Percentiles rank a stretch among this genome's conserved stretches.
These are phyloP conservation scores for Diaprepes abbreviatus DNA, from an alignment of 2,888 invertebrate species.

Conservation along the genomic window DNA sequence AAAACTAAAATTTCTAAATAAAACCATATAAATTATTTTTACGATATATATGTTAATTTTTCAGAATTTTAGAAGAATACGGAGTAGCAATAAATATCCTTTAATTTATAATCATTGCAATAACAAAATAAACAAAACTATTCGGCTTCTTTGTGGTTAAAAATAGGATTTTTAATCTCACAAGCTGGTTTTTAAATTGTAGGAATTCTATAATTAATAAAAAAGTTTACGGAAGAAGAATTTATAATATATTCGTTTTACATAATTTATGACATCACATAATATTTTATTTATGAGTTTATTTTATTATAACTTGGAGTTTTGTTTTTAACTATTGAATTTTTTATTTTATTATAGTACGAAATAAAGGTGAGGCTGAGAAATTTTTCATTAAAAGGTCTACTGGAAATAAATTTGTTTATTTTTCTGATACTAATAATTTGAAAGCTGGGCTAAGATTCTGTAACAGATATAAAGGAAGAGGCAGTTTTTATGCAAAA, in stretches of 20 bases:
- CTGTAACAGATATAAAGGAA: too few relatives aligned
- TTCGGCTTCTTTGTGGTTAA: background rate
- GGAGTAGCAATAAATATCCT: background rate
- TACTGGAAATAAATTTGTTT: too few relatives aligned
- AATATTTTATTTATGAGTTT: conserved; percentile 23
- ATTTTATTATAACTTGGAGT: background rate
- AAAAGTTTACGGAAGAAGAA: conserved; percentile 13
- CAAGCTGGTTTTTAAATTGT: background rate
- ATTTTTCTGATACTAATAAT: too few relatives aligned
- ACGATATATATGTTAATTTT: too few relatives aligned
- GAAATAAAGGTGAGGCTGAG: too few relatives aligned
- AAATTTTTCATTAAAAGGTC: too few relatives aligned
- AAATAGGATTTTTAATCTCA: conserved; percentile 2
- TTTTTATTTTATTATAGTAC: background rate
- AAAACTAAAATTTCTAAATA: too few relatives aligned
- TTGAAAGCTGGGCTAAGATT: too few relatives aligned
- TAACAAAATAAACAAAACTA: conserved; percentile 6
- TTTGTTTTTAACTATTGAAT: conserved; percentile 1
- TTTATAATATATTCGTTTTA: conserved; percentile 11
- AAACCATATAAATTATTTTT: too few relatives aligned
- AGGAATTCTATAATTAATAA: conserved; percentile 1
- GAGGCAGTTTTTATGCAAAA: too few relatives aligned
- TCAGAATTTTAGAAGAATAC: too few relatives aligned
- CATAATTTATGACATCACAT: conserved; percentile 19
- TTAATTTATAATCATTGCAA: background rate